Base-by-base conservation (phyloP, 2,888 invertebrate species). In the Hermodice carunculata region DNA sequence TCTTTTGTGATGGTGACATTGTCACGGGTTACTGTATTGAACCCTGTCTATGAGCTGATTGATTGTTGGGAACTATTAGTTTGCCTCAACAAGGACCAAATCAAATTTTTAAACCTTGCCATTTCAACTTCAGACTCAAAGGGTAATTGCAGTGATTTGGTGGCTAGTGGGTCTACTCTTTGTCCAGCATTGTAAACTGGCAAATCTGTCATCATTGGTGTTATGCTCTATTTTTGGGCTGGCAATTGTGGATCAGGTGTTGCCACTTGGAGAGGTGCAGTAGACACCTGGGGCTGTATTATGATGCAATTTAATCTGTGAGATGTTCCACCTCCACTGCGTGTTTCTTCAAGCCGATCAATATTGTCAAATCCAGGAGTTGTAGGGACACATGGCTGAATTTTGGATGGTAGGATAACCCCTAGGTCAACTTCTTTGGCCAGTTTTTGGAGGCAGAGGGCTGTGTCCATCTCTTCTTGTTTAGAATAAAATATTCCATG, bases 281-380 rank as follows among this genome's bases (percentile, higher is more conserved):
- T n/a, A n/a, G n/a, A n/a, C n/a, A n/a, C n/a, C n/a, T n/a, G n/a
- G n/a, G 64, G 37, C 37, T 73, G 68, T 28, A 74, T 61, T 2
- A 51, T 69, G 34, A 74, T 76, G 2, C 71, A 69, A 62, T 76
- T 76, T 11, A 77, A 70, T n/a, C 72, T 37, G 46, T 73, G 71
- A 14, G 71, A 67, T 26, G 74, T 74, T 11, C 66, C 73, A 40
- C 49, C 61, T 11, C 74, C 69, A 28, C 44, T 71, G 6, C 74
- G 61, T n/a, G 66, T 66, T 26, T 75, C 70, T 58, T 77, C 71
- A 11, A 70, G 65, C 42, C 70, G 49, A 59, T 76, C 76, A 42
- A 73, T 77, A 58, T 76, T 76, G 53, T 71, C 69, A 52, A 57
- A 76, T 17, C 66, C 70, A 5, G 71, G 46, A 22, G 17, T 69